Conservation (phyloP, 2,797 vertebrate species). For the Sebastes minor region DNA sequence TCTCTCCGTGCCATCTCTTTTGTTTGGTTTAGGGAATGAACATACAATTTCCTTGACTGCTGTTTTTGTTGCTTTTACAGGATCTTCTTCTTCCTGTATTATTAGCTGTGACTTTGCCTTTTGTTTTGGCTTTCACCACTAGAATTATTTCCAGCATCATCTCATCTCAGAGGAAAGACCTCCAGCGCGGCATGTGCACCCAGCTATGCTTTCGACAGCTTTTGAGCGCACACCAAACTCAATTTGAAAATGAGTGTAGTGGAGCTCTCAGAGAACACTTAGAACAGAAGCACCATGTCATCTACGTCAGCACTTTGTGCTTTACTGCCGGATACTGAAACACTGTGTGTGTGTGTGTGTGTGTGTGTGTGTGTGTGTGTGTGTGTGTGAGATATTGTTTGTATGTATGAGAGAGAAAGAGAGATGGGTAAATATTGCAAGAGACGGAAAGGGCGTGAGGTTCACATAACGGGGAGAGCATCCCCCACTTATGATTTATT, state of each 20-base stretch:
- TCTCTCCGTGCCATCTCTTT: neutral
- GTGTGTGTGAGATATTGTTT: neutral
- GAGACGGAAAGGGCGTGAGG: slow-evolving; percentile 3
- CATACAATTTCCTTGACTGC: slow-evolving; percentile 11
- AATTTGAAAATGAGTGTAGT: neutral
- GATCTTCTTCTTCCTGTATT: slow-evolving; percentile 14
- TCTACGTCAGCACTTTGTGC: slow-evolving; percentile 21
- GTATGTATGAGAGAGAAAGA: neutral
- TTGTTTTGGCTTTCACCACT: slow-evolving; percentile 4
- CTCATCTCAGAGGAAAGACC: neutral
- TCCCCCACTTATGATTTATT: slow-evolving; percentile 37
- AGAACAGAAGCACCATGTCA: slow-evolving; percentile 9
- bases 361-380: neutral
- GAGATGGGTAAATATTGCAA: neutral
- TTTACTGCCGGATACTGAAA: slow-evolving; percentile 9
- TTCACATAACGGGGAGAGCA: slow-evolving; percentile 6
- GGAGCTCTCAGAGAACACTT: slow-evolving; percentile 25
- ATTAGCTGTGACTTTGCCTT: slow-evolving; percentile 6
- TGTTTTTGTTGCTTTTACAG: slow-evolving; percentile 3
- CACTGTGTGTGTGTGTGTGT: neutral
- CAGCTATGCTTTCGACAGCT: neutral
- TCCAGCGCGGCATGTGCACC: neutral
- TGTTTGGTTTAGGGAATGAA: slow-evolving; percentile 4
- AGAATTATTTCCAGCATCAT: slow-evolving; percentile 1
- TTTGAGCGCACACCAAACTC: slow-evolving; percentile 6